Conservation (phyloP, 2,888 invertebrate species). For the Nemoura dubitans region DNA sequence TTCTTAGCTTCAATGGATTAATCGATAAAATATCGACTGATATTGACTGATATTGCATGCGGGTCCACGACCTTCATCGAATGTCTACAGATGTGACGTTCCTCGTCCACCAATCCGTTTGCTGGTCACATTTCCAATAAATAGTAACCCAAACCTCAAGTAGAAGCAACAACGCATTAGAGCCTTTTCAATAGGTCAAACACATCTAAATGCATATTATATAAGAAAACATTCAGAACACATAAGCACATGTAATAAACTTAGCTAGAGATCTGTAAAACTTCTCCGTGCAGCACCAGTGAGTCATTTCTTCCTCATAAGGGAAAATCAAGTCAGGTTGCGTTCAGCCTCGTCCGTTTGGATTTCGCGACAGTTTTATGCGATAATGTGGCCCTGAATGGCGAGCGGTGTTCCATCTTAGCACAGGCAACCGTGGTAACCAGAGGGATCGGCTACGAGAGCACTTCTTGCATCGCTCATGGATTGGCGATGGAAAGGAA, state of each 20-base stretch:
- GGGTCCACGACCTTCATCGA: too few species aligned
- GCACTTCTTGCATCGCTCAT: neutral
- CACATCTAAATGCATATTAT: neutral
- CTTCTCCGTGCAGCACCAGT: slow-evolving; percentile 20
- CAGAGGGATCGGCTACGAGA: neutral
- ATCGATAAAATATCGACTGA: too few species aligned
- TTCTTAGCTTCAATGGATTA: too few species aligned
- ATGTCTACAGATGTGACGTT: too few species aligned
- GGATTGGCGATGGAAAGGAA: neutral
- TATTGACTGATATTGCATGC: too few species aligned
- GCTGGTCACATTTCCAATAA: too few species aligned
- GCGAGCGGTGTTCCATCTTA: neutral
- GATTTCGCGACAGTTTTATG: slow-evolving; percentile 12
- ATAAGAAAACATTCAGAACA: slow-evolving; percentile 3
- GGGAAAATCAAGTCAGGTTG: slow-evolving; percentile 22
- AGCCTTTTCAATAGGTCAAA: neutral
- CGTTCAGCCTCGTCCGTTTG: neutral
- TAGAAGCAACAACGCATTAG: too few species aligned
- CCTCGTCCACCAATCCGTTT: too few species aligned
- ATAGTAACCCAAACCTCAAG: too few species aligned
- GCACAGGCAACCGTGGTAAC: neutral
- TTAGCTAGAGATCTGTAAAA: neutral
- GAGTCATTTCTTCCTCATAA: slow-evolving; percentile 30
- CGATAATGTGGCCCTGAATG: neutral
- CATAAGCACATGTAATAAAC: slow-evolving; percentile 13